Base-by-base conservation (phyloP, 1,140 invertebrate genomes). In the Hyposmocoma kahamanoa region DNA sequence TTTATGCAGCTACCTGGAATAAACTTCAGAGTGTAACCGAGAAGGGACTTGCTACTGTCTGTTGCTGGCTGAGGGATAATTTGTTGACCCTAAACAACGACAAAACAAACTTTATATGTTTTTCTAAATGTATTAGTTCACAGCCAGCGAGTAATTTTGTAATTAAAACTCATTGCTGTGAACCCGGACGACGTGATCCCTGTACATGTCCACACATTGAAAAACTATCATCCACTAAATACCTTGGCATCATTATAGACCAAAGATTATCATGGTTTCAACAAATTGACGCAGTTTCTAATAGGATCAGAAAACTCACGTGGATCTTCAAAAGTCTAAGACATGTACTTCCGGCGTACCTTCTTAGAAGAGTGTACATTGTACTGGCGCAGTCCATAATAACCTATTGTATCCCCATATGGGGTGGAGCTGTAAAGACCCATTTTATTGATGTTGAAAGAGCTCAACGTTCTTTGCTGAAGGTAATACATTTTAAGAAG, bases 311-410 rank as follows among this genome's bases (percentile, higher is more conserved):
- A 39, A 39, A 39, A 19, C 13, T 39, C 36, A 39, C 20, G 18
- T 39, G 36, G 36, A 39, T 39, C 8, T 39, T 39, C 20, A 39
- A n/a, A 19, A 9, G 15, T 34, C n/a, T 34, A 34, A 34, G 30
- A 13, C 30, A 34, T n/a, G n/a, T n/a, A n/a, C n/a, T n/a, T n/a
- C n/a, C n/a, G n/a, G n/a, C n/a, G n/a, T n/a, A n/a, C n/a, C n/a
- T 39, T 5, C 18, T 39, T 3, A 39, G 20, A 10, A 8, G 20
- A 19, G 9, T 39, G 3, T 39, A 39, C 36, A 39, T 39, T 39
- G 19, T 19, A 5, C 18, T 39, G 13, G 42, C 10, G 4, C 24
- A 43, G 17, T 43, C 42, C 6, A 18, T 43, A n/a, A 15, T 43
- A 19, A 19, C 11, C 10, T 28, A 24, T 24, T 43, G 21, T 18